Base-by-base conservation (phyloP, 2,113 vertebrate genomes). In the Poeciliopsis prolifica region DNA sequence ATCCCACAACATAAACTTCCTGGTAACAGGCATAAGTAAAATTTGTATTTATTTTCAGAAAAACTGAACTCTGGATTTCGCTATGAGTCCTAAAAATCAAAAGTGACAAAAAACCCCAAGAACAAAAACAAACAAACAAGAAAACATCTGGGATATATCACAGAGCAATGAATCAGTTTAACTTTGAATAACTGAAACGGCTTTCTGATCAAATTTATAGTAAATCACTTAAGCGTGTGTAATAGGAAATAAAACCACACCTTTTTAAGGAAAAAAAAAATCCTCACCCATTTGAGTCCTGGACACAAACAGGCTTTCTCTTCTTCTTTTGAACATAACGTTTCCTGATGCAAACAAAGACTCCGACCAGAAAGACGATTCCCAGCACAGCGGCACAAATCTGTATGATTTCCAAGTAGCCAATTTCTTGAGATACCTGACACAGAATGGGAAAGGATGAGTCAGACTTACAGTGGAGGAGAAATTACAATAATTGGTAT, bases 281-380 rank as follows among this genome's bases (percentile, higher is more conserved):
- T 15, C 37, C 77, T 75, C 44, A 93, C 90, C 97, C 94, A 15
- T 97, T 97, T 0, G 97, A 96, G 84, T 98, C 96, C 83, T 97
- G 96, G 28, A 96, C 93, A 19, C 96, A 96, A 67, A 95, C 92
- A 0, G 96, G 93, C 80, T 96, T 97, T 1, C 83, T 96, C 30
- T 94, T 93, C 81, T 95, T 96, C 1, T 87, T 91, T 33, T 65
- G 95, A 62, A 94, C 73, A 40, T 96, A 95, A 61, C 87, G 68
- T 85, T 95, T 96, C 77, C 94, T 90, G 58, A 94, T 5, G 15
- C 93, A 68, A 61, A 96, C 90, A 0, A 95, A 94, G 0, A 82
- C 54, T 3, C 22, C 68, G 0, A 91, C 91, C 33, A 97, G 58
- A 61, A 96, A 17, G 69, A 96, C 69, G 0, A 94, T 42, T 0